Evolutionary conservation across 2,888 invertebrate species (phyloP), one percentile per base, ranked within the genome.

Genomic region (Dioctria rufipes): DNA sequence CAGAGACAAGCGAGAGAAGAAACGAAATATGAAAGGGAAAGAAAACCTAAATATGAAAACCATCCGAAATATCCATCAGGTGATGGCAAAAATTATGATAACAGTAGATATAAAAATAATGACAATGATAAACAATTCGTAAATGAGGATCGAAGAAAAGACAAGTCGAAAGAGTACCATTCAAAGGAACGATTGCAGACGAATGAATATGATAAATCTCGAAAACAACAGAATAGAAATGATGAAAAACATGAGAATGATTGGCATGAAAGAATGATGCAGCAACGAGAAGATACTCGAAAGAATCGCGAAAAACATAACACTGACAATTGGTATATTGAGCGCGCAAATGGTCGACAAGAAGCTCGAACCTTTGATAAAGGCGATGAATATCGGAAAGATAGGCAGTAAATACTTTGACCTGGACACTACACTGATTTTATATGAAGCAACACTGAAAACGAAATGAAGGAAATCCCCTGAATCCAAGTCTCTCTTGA

Each of bases 261-360:
- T 78, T 88, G 88, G 88, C 86, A 88, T 61, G 86, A 86, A 25
- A 85, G 86, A 40, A 83, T 85, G 83, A 88, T 88, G 88, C 84
- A 87, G 42, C 85, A 88, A 60, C 86, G 88, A 3, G 88, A 86
- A 71, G 81, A 85, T 11, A 75, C 84, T 3, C 86, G 88, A 4
- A 85, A 84, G 65, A 85, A 85, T 75, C 85, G 85, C 46, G 85
- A 84, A 54, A 84, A 84, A 61, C 66, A 75, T 2, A 77, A 80
- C 37, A 83, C 85, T n/a, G 85, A 86, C 58, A 88, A 88, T 80
- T 88, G 88, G 88, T 88, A 84, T 67, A 86, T 88, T 3, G 86
- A 88, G 77, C 86, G 88, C 3, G 88, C 85, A n/a, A 82, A 84
- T 58, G 84, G 86, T 66, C 86, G 88, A 4, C 88, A 88, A 82